Percentiles rank a stretch among this genome's conserved stretches.
phyloP scores from a whole-genome alignment of 2,797 vertebrate genomes.

The Mico argentatus region DNA sequence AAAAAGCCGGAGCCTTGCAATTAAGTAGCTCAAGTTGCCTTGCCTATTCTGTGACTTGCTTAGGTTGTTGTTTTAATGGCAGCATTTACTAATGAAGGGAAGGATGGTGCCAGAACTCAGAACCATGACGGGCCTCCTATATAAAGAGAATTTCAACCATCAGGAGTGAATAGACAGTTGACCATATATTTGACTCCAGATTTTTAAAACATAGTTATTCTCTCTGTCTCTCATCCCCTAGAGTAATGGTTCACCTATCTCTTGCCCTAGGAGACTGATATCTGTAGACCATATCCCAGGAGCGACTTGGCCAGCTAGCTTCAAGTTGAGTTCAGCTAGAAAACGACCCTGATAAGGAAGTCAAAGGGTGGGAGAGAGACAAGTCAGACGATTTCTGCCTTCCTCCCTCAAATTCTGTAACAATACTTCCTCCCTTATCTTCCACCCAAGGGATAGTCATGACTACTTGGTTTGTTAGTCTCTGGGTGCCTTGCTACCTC shows the following conservation, averaged over 20 bases:
- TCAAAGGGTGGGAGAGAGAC: neutral
- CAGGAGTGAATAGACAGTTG: neutral
- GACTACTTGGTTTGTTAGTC: neutral
- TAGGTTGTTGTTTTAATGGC: conserved; percentile 32
- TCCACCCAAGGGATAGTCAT: neutral
- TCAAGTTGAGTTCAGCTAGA: neutral
- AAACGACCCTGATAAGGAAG: neutral
- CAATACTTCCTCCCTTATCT: no score
- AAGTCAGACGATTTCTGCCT: neutral
- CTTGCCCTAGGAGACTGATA: neutral
- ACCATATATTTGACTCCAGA: neutral
- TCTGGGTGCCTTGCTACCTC: neutral
- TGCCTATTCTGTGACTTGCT: conserved; percentile 14
- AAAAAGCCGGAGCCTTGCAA: conserved; percentile 60
- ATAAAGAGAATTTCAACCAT: neutral
- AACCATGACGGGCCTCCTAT: neutral
- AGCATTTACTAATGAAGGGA: neutral
- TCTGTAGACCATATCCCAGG: neutral
- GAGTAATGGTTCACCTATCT: neutral
- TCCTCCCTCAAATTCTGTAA: neutral
- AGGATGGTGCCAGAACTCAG: neutral
- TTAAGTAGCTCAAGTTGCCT: conserved; percentile 62
- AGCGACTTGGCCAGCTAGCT: neutral
- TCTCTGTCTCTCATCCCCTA: neutral
- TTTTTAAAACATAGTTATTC: neutral